Conservation (phyloP, 2,797 vertebrate species). For the Lepus oiostolus region DNA sequence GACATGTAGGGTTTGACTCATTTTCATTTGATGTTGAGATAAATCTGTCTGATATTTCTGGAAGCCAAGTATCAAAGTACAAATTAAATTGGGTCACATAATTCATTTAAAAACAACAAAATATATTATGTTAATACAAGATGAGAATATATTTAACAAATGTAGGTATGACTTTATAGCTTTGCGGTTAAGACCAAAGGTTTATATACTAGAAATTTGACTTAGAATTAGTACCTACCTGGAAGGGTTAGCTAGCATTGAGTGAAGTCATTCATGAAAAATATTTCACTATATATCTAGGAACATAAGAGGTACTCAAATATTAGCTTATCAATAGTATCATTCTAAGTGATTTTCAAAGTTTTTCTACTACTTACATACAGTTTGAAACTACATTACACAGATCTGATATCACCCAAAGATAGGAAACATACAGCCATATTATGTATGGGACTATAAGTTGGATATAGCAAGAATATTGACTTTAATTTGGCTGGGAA, state of each 20-base stretch:
- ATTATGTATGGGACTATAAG: not conserved
- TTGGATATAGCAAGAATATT: not conserved
- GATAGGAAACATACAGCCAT: slow-evolving; percentile 3
- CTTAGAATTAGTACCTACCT: not conserved
- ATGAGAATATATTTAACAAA: slow-evolving; percentile 3
- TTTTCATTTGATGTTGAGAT: not conserved
- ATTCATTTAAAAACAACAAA: not conserved
- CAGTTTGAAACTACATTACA: not conserved
- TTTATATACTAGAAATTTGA: not conserved
- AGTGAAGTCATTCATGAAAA: not conserved
- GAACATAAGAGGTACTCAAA: fast-evolving
- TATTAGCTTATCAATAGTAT: not conserved
- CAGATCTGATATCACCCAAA: not conserved
- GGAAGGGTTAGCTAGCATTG: not conserved
- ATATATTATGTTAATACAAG: not conserved
- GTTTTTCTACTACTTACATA: not conserved
- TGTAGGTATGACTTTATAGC: not conserved
- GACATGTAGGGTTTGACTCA: not conserved
- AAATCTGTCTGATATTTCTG: not conserved
- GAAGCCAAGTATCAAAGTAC: not conserved
- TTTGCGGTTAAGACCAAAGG: not conserved
- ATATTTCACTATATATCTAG: not conserved
- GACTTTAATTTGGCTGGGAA: slow-evolving; percentile 5
- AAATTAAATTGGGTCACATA: not conserved
- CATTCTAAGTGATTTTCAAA: not conserved